Base-by-base conservation (phyloP, 1,140 invertebrate species). In the Pararge aegeria region DNA sequence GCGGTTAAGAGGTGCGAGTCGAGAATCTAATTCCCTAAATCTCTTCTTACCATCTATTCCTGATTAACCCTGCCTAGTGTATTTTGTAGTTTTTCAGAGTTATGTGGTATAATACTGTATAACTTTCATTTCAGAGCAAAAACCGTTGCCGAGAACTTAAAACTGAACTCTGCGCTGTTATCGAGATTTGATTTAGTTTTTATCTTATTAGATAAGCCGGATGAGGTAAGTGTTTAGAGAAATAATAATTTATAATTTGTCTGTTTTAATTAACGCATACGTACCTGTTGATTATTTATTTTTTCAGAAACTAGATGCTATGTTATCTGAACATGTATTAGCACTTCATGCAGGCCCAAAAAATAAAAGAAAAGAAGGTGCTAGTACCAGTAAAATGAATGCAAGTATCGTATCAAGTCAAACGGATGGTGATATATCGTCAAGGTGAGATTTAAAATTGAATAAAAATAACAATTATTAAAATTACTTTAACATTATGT, bases 101-200 rank as follows among this genome's bases (percentile, higher is more conserved):
- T n/a, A 27, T 3, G 24, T 24, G 7, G 24, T 24, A 40, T 21
- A 46, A 20, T 56, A 37, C 15, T 0, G 34, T 37, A 6, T 34
- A 13, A 49, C 0, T 51, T 30, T 55, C 66, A 21, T 82, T 78
- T 38, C 76, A 90, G 94, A 77, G 92, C 93, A 0, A 98, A 97
- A 91, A 97, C 96, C 30, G 93, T 99, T 1, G 91, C 94, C 5
- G 96, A 98, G 90, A 99, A 99, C 90, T 92, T 99, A 50, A 96
- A 95, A 85, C 93, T 99, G 63, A 94, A 94, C 61, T 93, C 94
- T 20, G 94, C 97, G 2, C 90, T 99, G 46, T 83, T 99, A 2
- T 98, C 97, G 3, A 91, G 98, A 88, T 99, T 99, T 90, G 97
- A 99, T 91, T 89, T 99, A 38, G 94, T 98, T 34, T 99, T 98